Conservation (phyloP, 2,888 invertebrate species). For the Arctia plantaginis region DNA sequence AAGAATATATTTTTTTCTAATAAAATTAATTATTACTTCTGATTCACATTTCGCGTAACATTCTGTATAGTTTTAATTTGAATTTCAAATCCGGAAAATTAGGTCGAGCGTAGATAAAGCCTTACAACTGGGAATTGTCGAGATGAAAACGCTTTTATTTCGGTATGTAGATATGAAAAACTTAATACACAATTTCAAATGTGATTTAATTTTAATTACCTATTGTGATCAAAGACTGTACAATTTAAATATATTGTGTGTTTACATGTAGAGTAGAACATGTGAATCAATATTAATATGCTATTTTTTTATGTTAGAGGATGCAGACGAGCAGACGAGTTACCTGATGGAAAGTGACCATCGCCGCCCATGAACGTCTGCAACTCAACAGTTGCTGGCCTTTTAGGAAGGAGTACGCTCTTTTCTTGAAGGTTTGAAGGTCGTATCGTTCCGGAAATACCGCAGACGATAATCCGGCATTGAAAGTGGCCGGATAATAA, state of each 20-base stretch:
- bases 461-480: no score
- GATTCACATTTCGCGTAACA: neutral
- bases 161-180: constrained; percentile 19
- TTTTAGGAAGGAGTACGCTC: no score
- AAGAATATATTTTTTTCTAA: neutral
- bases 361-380: no score
- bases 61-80: constrained; percentile 48
- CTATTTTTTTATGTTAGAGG: no score
- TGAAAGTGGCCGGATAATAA: neutral
- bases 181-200: constrained; percentile 14
- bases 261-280: neutral
- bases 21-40: no score
- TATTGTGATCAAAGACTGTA: neutral
- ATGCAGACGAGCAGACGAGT: no score
- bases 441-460: no score
- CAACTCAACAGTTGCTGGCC: no score
- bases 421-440: no score
- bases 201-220: constrained; percentile 12
- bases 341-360: no score
- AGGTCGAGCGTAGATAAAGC: constrained; percentile 48
- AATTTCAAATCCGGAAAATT: constrained; percentile 50
- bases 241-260: neutral
- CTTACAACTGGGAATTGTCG: constrained; percentile 29
- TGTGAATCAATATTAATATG: constrained; percentile 2
- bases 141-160: constrained; percentile 48